These are phyloP conservation scores for Scortum barcoo DNA, from an alignment of 2,113 vertebrate genomes.

Conservation along the genomic window DNA sequence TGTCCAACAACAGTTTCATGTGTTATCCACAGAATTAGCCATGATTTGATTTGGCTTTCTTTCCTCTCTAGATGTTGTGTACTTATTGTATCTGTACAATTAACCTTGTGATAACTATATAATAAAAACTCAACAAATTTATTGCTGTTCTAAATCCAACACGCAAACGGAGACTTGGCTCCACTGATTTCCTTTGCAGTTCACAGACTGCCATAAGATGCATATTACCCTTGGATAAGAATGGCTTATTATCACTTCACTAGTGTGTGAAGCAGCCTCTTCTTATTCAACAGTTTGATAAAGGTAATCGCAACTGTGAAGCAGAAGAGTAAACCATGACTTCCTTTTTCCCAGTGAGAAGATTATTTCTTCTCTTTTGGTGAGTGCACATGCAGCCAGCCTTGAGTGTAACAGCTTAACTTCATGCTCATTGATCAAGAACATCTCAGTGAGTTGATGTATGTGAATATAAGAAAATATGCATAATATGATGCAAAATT, in stretches of 20 bases:
- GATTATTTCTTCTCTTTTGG: slow-evolving; percentile 3
- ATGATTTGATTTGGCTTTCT: not conserved
- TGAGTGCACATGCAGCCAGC: not conserved
- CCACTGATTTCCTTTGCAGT: not conserved
- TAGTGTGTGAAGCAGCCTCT: not conserved
- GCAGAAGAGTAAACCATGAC: not conserved
- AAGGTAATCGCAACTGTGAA: not conserved
- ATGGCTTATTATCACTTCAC: slow-evolving; percentile 3
- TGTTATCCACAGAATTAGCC: not conserved
- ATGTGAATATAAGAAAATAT: slow-evolving; percentile 14
- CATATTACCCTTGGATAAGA: slow-evolving; percentile 2
- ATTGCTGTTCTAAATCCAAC: slow-evolving; percentile 3
- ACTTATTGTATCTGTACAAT: not conserved
- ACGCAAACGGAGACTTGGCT: slow-evolving; percentile 5
- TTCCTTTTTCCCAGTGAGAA: not conserved
- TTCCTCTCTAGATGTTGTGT: not conserved
- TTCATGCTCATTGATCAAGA: slow-evolving; percentile 36
- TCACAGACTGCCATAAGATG: slow-evolving; percentile 3
- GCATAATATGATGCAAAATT: slow-evolving; percentile 51
- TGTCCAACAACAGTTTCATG: not conserved
- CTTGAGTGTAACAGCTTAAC: slow-evolving; percentile 28
- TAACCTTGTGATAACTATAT: not conserved
- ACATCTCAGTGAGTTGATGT: slow-evolving; percentile 13
- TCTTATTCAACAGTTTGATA: not conserved
- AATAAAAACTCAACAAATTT: not conserved